These are phyloP conservation scores for Augochlorella aurata DNA, from an alignment of 2,888 invertebrate species.

Conservation along the genomic window DNA sequence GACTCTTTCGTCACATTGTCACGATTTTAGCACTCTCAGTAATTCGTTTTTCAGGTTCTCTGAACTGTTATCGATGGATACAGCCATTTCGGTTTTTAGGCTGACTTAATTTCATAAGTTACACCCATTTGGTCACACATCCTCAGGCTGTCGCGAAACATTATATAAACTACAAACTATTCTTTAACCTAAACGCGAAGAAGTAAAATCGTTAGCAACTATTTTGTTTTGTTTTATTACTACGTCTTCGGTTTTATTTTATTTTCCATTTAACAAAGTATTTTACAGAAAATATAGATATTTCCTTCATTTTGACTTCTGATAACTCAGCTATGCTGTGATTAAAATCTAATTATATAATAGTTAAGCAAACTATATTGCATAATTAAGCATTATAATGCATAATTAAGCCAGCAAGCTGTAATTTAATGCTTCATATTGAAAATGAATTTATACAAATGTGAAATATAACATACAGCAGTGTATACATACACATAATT, in stretches of 20 bases:
- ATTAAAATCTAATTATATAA: neutral
- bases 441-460: neutral
- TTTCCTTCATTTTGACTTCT: neutral
- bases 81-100: neutral
- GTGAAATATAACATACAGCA: too few species aligned
- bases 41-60: neutral
- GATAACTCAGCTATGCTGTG: neutral
- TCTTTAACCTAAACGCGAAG: neutral
- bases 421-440: neutral
- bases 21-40: neutral
- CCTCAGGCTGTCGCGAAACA: conserved; percentile 11
- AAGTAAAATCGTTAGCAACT: neutral
- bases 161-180: neutral
- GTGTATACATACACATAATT: neutral
- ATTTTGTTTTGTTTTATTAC: neutral
- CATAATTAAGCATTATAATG: too few species aligned
- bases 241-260: neutral
- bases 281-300: neutral
- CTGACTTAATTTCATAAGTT: neutral
- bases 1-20: neutral
- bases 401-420: neutral
- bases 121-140: neutral
- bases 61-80: neutral
- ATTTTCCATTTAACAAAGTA: neutral
- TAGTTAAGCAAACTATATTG: too few species aligned